These are phyloP conservation scores for Elephantulus edwardii DNA, from an alignment of 2,113 vertebrate genomes.

Conservation along the genomic window DNA sequence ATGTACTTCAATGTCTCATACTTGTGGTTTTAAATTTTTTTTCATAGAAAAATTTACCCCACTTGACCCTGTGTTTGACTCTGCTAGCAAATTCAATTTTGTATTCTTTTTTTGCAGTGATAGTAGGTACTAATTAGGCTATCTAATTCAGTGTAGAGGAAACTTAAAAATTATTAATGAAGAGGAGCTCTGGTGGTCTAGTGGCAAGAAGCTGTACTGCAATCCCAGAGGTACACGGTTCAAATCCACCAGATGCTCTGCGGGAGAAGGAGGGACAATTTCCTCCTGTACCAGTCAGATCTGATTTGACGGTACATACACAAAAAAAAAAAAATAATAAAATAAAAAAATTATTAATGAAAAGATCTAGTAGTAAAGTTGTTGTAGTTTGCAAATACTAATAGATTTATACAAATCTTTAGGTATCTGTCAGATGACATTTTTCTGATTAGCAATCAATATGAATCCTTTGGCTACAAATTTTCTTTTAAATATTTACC, in stretches of 20 bases:
- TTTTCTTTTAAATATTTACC: slow-evolving; percentile 6
- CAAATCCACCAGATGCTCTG: too few relatives aligned
- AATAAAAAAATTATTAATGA: neutral
- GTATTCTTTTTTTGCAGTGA: slow-evolving; percentile 17
- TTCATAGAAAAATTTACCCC: slow-evolving; percentile 27
- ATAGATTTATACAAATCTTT: slow-evolving; percentile 32
- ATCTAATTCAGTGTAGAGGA: slow-evolving; percentile 1
- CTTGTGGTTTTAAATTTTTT: slow-evolving; percentile 42
- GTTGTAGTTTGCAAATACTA: slow-evolving; percentile 17
- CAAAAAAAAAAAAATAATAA: too few relatives aligned
- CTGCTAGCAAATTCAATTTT: slow-evolving; percentile 2
- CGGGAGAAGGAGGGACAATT: too few relatives aligned
- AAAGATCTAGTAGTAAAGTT: slow-evolving; percentile 21
- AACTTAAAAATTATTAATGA: neutral
- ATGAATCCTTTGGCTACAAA: slow-evolving; percentile 35
- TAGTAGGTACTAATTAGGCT: neutral
- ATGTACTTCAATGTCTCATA: neutral
- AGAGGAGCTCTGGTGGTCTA: too few relatives aligned
- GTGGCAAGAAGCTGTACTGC: too few relatives aligned
- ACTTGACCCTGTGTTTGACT: slow-evolving; percentile 23
- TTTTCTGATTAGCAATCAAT: slow-evolving; percentile 30
- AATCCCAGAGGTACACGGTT: too few relatives aligned
- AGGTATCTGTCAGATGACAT: slow-evolving; percentile 15
- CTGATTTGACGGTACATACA: too few relatives aligned
- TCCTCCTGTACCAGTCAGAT: too few relatives aligned